These are phyloP conservation scores for Chironomus tentans DNA, from an alignment of 2,888 invertebrate genomes.

Conservation along the genomic window DNA sequence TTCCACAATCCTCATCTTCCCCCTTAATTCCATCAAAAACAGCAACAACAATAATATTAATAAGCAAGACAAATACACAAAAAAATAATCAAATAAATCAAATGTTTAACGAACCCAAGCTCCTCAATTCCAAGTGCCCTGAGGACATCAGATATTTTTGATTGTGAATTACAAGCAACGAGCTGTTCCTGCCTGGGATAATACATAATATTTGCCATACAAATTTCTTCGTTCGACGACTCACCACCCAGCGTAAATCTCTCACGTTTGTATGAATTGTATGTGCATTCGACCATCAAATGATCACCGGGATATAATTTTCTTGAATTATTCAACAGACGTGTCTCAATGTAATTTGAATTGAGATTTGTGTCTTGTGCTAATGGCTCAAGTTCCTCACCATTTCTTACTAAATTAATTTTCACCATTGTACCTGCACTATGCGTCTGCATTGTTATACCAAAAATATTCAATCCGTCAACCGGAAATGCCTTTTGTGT, in stretches of 20 bases:
- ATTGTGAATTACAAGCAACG: constrained; percentile 59
- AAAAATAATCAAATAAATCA: not conserved
- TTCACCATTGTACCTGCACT: constrained; percentile 49
- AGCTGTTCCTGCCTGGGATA: constrained; percentile 56
- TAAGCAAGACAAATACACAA: not conserved
- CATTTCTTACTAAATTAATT: constrained; percentile 43
- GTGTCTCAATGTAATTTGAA: constrained; percentile 52
- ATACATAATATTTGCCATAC: constrained; percentile 57
- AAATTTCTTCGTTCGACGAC: constrained; percentile 59
- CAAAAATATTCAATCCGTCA: constrained; percentile 50
- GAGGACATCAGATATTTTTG: constrained; percentile 39
- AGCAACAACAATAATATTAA: no score
- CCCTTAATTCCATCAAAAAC: not conserved
- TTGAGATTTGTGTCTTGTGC: constrained; percentile 52
- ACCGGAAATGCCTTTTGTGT: constrained; percentile 49
- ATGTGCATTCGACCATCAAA: constrained; percentile 52
- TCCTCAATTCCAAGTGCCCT: constrained; percentile 16
- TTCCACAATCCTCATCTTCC: not conserved
- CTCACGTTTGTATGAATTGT: constrained; percentile 52
- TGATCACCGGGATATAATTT: constrained; percentile 51
- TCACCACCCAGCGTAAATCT: constrained; percentile 49
- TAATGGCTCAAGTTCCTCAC: constrained; percentile 48
- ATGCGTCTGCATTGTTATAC: constrained; percentile 52
- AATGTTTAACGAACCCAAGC: constrained; percentile 4
- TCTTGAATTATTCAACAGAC: constrained; percentile 46